Percentiles rank a stretch among this genome's conserved stretches.
Evolutionary conservation across 2,797 vertebrate genomes (phyloP).

Genomic region (Lepus townsendii): DNA sequence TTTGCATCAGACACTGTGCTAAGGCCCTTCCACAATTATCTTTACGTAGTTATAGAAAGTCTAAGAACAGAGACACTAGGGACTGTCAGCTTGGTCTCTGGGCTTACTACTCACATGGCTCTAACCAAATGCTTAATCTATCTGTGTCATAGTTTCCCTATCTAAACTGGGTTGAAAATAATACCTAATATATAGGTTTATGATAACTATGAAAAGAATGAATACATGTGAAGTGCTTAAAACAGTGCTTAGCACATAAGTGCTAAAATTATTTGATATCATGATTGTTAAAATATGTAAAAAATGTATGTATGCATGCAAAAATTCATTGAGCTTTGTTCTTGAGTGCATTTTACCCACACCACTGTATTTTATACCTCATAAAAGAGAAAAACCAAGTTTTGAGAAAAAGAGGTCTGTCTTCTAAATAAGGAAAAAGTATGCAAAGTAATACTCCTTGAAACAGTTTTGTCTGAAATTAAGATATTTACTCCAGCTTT

Average conservation of each 20-base stretch:
- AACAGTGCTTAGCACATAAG: neutral
- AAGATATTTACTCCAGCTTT: neutral
- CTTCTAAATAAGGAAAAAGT: constrained; percentile 18
- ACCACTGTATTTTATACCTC: neutral
- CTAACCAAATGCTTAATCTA: constrained; percentile 22
- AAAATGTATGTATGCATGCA: neutral
- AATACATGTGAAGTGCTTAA: constrained; percentile 2
- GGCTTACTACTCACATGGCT: neutral
- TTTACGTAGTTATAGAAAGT: constrained; percentile 41
- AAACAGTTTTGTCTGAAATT: constrained; percentile 45
- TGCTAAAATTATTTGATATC: constrained; percentile 42
- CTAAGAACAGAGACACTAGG: neutral
- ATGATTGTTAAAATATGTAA: constrained; percentile 1
- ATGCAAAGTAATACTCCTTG: neutral
- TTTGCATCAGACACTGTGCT: neutral
- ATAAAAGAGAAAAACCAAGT: neutral
- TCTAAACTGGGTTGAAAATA: constrained; percentile 18
- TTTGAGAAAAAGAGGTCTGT: neutral
- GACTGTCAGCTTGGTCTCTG: neutral
- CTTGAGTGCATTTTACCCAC: neutral
- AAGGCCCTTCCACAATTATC: constrained; percentile 25
- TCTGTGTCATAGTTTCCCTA: constrained; percentile 11
- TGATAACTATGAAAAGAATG: constrained; percentile 19
- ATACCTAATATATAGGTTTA: constrained; percentile 27
- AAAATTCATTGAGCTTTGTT: constrained; percentile 5